Base-by-base conservation (phyloP, 2,888 invertebrate species). In the Cacoxenus indagator region DNA sequence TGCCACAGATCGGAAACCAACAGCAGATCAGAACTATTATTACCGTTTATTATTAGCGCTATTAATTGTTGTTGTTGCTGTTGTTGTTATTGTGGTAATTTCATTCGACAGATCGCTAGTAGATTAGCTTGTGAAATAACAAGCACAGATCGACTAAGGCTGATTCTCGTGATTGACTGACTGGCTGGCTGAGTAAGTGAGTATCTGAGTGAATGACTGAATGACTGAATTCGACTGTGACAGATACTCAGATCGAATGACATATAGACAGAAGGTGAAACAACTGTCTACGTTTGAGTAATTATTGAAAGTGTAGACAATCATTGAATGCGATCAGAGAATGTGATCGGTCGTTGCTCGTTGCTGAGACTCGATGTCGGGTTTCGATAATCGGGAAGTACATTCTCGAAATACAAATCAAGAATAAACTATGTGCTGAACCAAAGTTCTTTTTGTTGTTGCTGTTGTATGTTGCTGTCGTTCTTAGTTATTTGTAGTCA, bases 401-500 rank as follows among this genome's bases (percentile, higher is more conserved):
- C 73, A 75, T 78, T 73, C 75, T 78, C 75, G 72, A 70, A 72
- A 73, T 75, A 74, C 76, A 80, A 68, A 51, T 24, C 61, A 61
- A 70, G 59, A 71, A 74, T 71, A 75, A 54, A 66, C 71, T 70
- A 54, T 65, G 19, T 43, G 57, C 37, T 19, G 54, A 51, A 59
- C n/a, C 11, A 43, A 14, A 14, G 45, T 8, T 43, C 2, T 0
- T 43, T n/a, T 8, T 43, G 45, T 43, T 43, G 45, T 43, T 8
- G 67, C 31, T 69, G 71, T 71, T 70, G 68, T 65, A 71, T 67
- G 37, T 51, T 57, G 66, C 22, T 73, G 68, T 26, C 72, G 74
- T 71, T 73, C 77, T 81, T 77, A 81, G 77, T 83, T 83, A 80
- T 80, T 80, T 80, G 83, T 80, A 76, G 83, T 72, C 75, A 69